A percentile compares a stretch with the other conserved stretches of the same genome.
Conservation (phyloP, 2,797 vertebrate species). For the Helicolenus hilgendorfi region DNA sequence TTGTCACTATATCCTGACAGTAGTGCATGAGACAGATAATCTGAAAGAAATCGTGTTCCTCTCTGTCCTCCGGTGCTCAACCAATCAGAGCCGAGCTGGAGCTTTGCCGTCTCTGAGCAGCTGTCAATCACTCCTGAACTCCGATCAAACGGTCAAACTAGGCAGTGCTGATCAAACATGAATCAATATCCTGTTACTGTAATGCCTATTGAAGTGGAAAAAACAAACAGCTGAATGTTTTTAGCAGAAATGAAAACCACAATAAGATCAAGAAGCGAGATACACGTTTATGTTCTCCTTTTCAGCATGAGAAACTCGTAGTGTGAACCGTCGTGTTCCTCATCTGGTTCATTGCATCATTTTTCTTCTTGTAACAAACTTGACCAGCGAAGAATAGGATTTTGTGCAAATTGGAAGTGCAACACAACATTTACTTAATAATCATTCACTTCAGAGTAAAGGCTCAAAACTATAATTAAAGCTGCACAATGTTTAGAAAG, state of each 20-base stretch:
- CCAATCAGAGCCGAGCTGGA: fast-evolving
- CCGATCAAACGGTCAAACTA: no score
- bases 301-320: constrained; percentile 18
- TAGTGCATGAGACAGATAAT: no score
- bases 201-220: not conserved
- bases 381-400: not conserved
- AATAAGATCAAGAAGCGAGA: not conserved
- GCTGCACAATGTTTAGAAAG: not conserved
- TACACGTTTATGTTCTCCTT: constrained; percentile 58
- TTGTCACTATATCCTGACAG: no score
- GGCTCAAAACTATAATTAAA: not conserved
- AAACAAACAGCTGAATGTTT: not conserved
- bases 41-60: no score
- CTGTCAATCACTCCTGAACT: no score
- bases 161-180: no score
- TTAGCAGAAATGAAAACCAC: not conserved
- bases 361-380: constrained; percentile 26
- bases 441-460: not conserved
- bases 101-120: no score
- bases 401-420: constrained; percentile 12
- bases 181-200: no score
- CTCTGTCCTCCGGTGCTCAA: no score
- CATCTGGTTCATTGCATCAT: constrained; percentile 32
- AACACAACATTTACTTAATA: not conserved
- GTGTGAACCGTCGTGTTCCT: constrained; percentile 63